Evolutionary conservation across 2,888 invertebrate species (phyloP), one percentile per base, ranked within the genome.

Genomic region (Caenorhabditis sinica): DNA sequence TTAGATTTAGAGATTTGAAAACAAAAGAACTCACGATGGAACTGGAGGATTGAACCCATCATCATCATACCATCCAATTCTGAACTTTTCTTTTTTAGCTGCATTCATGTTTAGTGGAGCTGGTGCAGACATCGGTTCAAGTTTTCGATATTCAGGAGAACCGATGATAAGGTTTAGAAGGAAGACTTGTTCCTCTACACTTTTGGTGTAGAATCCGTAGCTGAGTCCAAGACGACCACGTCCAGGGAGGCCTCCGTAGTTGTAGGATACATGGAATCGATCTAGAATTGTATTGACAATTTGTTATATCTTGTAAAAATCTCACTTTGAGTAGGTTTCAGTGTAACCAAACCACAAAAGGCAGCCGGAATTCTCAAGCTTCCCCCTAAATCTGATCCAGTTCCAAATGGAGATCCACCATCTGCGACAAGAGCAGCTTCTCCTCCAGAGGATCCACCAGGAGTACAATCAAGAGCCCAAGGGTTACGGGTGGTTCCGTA

Each of bases 381-480:
- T 49, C 94, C 94, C 4, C 93, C 94, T 43, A 94, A 91, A 87
- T 94, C 94, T 36, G 92, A 92, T 23, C 93, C 94, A 23, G 93
- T 91, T 8, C 94, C 94, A 36, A 94, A 88, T 2, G 93, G 87
- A 3, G 94, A 93, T 0, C 94, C 94, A n/a, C 93, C 93, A 15
- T 92, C 92, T 1, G 93, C 93, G 45, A 94, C 90, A 4, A 94
- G 89, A 13, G 93, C 93, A 2, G 91, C 94, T 87, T 93, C 93
- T 11, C 93, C 94, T 2, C 94, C 93, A 0, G 93, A 93, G 3
- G 94, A 94, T 1, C 94, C 94, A 8, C 94, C 94, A 1, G 93
- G 93, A 3, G 90, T 89, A n/a, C 91, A 89, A 0, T 85, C 86
- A 0, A 82, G 25, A 84, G 93, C 92, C 72, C 91, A 90, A 0